A percentile compares a stretch with the other conserved stretches of the same genome.
Evolutionary conservation across 2,888 invertebrate genomes (phyloP).

Genomic region (Drosophila seclusa): DNA sequence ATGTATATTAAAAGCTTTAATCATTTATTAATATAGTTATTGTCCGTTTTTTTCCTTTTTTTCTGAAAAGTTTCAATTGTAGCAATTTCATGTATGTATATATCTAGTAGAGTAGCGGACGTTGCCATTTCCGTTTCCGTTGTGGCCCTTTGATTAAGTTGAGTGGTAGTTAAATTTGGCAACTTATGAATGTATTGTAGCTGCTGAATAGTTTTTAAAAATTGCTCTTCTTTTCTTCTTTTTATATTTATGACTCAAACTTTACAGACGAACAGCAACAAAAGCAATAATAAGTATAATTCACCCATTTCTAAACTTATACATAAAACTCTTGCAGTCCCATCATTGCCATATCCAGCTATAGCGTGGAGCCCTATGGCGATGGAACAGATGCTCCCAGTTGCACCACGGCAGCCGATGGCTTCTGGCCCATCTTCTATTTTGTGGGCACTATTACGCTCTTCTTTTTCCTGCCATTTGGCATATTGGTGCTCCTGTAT

Average conservation of each 20-base stretch:
- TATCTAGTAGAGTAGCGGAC: slow-evolving; percentile 35
- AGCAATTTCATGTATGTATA: slow-evolving; percentile 24
- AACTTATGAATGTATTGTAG: slow-evolving; percentile 38
- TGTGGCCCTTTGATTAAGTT: slow-evolving; percentile 59
- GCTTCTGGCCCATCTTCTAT: slow-evolving; percentile 91
- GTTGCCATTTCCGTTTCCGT: slow-evolving; percentile 68
- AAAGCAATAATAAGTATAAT: slow-evolving; percentile 20
- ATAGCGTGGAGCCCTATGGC: slow-evolving; percentile 89
- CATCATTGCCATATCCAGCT: slow-evolving; percentile 92
- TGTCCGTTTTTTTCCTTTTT: not conserved
- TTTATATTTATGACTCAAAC: slow-evolving; percentile 44
- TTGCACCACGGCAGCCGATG: slow-evolving; percentile 92
- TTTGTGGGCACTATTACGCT: slow-evolving; percentile 92
- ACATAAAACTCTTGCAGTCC: slow-evolving; percentile 87
- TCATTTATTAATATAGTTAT: slow-evolving; percentile 48
- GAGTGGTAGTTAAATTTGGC: slow-evolving; percentile 58
- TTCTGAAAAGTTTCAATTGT: slow-evolving; percentile 15
- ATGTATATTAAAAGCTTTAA: slow-evolving; percentile 31
- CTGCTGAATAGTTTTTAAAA: slow-evolving; percentile 57
- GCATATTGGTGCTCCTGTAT: slow-evolving; percentile 92
- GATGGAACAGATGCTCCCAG: slow-evolving; percentile 90
- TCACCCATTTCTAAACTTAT: slow-evolving; percentile 10
- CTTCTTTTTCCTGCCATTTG: slow-evolving; percentile 94
- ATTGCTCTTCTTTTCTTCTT: slow-evolving; percentile 51
- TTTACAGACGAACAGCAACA: slow-evolving; percentile 63